These are phyloP conservation scores for Leucoma salicis DNA, from an alignment of 2,888 invertebrate species.

Conservation along the genomic window DNA sequence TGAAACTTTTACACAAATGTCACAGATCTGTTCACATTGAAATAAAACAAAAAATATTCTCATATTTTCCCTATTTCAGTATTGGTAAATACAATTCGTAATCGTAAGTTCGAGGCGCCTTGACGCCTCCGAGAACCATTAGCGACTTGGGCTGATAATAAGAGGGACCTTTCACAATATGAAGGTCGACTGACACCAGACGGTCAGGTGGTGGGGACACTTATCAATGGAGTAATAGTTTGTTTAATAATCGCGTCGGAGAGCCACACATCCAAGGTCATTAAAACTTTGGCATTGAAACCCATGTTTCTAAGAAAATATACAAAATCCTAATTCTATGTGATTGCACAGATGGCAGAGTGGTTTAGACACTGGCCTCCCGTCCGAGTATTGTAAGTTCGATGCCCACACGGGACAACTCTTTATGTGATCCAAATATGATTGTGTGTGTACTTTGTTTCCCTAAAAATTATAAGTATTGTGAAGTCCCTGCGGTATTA, in stretches of 20 bases:
- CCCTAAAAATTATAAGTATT: no score
- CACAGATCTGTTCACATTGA: neutral
- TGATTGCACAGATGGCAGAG: no score
- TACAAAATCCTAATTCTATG: no score
- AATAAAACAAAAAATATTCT: neutral
- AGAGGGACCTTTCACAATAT: conserved; percentile 29
- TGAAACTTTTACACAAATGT: neutral
- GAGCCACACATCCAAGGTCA: no score
- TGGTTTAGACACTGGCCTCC: no score
- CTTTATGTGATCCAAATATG: no score
- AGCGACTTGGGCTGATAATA: conserved; percentile 21
- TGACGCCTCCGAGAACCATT: conserved; percentile 17
- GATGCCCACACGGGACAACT: no score
- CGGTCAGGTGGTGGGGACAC: conserved; percentile 13
- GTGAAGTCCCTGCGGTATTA: no score
- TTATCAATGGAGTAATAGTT: conserved; percentile 21
- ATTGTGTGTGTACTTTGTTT: no score
- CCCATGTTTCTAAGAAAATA: no score
- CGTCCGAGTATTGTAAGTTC: no score
- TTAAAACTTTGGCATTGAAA: no score
- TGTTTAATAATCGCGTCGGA: conserved; percentile 14
- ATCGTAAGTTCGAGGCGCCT: conserved; percentile 10
- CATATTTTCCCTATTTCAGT: neutral
- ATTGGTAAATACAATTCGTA: neutral
- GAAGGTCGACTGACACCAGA: conserved; percentile 24